These are phyloP conservation scores for Lasioglossum morio DNA, from an alignment of 2,888 invertebrate species.

Conservation along the genomic window DNA sequence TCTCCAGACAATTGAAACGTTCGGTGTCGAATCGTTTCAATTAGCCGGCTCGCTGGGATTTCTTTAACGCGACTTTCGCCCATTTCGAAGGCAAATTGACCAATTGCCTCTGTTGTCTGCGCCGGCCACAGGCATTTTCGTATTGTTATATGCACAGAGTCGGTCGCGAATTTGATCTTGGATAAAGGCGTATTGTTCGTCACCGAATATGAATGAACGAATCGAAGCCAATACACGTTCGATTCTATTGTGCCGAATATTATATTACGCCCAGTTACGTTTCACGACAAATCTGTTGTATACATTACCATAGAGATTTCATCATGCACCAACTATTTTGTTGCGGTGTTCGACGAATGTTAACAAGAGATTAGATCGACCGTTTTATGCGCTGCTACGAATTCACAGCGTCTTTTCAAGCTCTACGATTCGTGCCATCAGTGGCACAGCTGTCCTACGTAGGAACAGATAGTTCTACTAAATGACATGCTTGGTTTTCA, in stretches of 20 bases:
- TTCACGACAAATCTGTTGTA: conserved; percentile 46
- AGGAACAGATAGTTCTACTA: neutral
- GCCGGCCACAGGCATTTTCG: neutral
- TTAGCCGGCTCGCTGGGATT: conserved; percentile 9
- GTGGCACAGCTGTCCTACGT: no score
- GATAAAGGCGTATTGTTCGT: conserved; percentile 52
- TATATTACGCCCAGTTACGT: conserved; percentile 32
- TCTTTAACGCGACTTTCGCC: neutral
- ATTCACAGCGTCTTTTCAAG: neutral
- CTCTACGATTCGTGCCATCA: neutral
- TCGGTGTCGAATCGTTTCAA: neutral
- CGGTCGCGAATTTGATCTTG: conserved; percentile 40
- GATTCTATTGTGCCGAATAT: conserved; percentile 46
- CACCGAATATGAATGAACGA: conserved; percentile 42
- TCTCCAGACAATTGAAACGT: neutral
- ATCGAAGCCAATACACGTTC: conserved; percentile 30
- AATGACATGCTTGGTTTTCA: neutral
- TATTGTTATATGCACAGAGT: conserved; percentile 18
- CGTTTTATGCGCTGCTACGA: neutral
- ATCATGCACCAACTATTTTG: neutral
- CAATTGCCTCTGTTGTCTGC: conserved; percentile 4
- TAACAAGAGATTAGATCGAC: neutral
- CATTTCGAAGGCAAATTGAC: conserved; percentile 41
- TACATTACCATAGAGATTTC: conserved; percentile 34
- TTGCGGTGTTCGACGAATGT: neutral